Conservation (phyloP, 2,113 vertebrate species). For the Dipodomys spectabilis region DNA sequence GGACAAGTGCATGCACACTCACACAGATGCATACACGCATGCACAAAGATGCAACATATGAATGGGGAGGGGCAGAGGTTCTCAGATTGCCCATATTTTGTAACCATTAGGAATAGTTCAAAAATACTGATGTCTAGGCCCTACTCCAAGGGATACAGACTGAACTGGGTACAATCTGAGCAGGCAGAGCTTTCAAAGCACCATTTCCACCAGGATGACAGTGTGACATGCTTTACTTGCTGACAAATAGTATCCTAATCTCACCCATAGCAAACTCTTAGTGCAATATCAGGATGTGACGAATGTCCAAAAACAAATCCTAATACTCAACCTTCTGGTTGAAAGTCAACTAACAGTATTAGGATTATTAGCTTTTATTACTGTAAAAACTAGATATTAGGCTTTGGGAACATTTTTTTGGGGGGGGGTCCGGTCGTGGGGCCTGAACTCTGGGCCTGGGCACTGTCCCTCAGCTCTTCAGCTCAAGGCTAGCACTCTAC, state of each 20-base stretch:
- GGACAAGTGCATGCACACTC: no score
- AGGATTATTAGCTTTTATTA: not conserved
- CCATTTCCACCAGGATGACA: not conserved
- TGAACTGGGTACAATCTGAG: not conserved
- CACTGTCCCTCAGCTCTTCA: no score
- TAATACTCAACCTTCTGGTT: not conserved
- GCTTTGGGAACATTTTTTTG: not conserved
- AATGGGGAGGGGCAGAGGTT: not conserved
- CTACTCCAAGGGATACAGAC: not conserved
- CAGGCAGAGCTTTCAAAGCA: not conserved
- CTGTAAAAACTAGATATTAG: not conserved
- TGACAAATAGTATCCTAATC: not conserved
- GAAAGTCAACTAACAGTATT: not conserved
- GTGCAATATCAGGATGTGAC: not conserved
- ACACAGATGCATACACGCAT: no score
- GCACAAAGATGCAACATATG: not conserved
- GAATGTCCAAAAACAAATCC: not conserved
- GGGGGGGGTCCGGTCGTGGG: no score
- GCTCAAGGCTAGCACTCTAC: no score
- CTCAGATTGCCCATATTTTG: not conserved
- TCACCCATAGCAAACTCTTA: not conserved
- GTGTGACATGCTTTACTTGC: not conserved
- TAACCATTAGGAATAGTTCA: not conserved
- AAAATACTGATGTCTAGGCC: not conserved
- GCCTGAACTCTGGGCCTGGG: no score